phyloP scores from a whole-genome alignment of 2,888 invertebrate genomes.

The Cosmorhoe ocellata region DNA sequence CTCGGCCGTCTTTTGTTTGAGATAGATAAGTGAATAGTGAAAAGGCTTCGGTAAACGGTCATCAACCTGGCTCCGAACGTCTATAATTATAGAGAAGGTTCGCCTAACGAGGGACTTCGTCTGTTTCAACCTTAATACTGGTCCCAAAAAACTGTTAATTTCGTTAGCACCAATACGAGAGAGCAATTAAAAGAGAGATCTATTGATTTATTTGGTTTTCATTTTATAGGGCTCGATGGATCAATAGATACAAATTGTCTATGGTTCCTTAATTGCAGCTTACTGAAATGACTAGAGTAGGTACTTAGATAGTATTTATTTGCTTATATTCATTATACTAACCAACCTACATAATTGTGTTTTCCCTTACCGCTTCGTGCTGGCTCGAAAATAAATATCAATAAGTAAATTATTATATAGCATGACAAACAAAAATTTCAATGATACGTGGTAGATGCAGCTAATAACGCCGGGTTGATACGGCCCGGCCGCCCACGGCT shows the following conservation, averaged over 20 bases:
- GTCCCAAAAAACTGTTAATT: slow-evolving; percentile 42
- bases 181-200: slow-evolving; percentile 35
- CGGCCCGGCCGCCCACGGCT: slow-evolving; percentile 50
- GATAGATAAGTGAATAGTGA: slow-evolving; percentile 73
- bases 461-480: slow-evolving; percentile 52
- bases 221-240: slow-evolving; percentile 12
- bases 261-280: slow-evolving; percentile 1
- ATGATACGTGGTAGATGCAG: slow-evolving; percentile 61
- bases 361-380: too few relatives aligned
- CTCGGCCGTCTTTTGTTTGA: slow-evolving; percentile 65
- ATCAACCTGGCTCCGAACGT: slow-evolving; percentile 56
- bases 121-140: slow-evolving; percentile 34
- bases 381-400: slow-evolving; percentile 37
- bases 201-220: slow-evolving; percentile 25
- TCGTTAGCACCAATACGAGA: slow-evolving; percentile 38
- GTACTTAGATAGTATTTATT: not conserved
- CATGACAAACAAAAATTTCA: slow-evolving; percentile 74
- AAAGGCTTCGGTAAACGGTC: slow-evolving; percentile 63
- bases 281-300: too few relatives aligned
- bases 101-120: slow-evolving; percentile 60
- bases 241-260: slow-evolving; percentile 7
- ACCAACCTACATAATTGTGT: too few relatives aligned
- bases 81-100: slow-evolving; percentile 67
- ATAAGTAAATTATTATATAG: slow-evolving; percentile 66
- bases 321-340: slow-evolving; percentile 1